These are phyloP conservation scores for Sebastes diaconus DNA, from an alignment of 2,797 vertebrate genomes.

Conservation along the genomic window DNA sequence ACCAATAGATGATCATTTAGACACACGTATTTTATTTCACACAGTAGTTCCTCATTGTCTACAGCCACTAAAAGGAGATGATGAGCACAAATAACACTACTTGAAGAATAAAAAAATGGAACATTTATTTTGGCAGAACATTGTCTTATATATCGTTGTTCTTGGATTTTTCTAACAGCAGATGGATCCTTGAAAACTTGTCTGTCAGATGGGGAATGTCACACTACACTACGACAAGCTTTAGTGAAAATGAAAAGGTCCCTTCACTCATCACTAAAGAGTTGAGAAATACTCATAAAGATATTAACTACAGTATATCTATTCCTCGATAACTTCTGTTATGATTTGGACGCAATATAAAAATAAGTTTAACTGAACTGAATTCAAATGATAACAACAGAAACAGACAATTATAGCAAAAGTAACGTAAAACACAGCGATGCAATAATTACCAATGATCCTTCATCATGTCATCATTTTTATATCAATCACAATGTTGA, in stretches of 20 bases:
- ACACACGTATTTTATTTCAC: not conserved
- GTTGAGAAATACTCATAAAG: not conserved
- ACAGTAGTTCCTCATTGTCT: not conserved
- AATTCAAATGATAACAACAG: not conserved
- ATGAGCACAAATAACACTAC: not conserved
- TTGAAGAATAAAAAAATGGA: not conserved
- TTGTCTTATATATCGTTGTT: not conserved
- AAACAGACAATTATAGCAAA: not conserved
- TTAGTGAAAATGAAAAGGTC: not conserved
- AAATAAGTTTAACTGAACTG: too few species aligned
- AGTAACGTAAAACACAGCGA: not conserved
- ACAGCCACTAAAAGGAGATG: not conserved
- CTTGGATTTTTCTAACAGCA: slow-evolving; percentile 10
- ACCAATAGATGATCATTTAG: not conserved
- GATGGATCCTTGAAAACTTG: slow-evolving; percentile 13
- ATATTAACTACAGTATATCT: not conserved
- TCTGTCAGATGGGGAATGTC: not conserved
- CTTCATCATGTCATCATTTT: not conserved
- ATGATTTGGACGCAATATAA: too few species aligned
- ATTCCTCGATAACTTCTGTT: not conserved
- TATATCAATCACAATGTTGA: not conserved
- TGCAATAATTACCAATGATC: not conserved
- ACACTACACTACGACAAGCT: not conserved
- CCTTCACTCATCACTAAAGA: not conserved
- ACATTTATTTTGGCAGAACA: slow-evolving; percentile 11